Evolutionary conservation across 2,888 invertebrate species (phyloP), one percentile per base, ranked within the genome.

Genomic region (Acanthococcus lagerstroemiae): DNA sequence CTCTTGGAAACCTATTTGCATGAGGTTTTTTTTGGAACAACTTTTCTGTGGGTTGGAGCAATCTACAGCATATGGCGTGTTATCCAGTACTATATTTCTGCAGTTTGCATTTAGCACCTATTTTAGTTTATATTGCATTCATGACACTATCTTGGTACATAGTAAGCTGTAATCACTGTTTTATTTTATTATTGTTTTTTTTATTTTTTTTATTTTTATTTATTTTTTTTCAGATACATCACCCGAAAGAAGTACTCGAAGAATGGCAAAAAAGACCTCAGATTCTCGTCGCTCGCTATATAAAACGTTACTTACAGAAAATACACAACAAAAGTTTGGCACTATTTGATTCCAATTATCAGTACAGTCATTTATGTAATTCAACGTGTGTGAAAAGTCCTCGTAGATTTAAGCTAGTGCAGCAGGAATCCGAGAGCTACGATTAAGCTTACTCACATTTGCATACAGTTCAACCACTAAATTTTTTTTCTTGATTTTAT

Each of bases 181-280:
- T 55, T 30, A 15, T 55, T 17, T 55, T 30, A 6, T 55, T 12
- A 37, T 44, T 66, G 9, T 44, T 46, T 45, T 44, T 22, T 44
- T 0, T 44, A 12, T 44, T 57, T 57, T 19, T 21, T n/a, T 45
- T 37, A 37, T n/a, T 15, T 37, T 15, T 37, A 37, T 37, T 2
- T 37, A 37, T 37, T 7, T 12, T 44, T 12, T 68, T 71, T 19
- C 78, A 90, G 90, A 90, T 93, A 0, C 80, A 87, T 71, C 84
- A 90, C 7, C 88, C 92, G 9, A 91, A 92, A 75, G 90, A 93
- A 76, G 89, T 90, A 0, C 77, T 95, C 74, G 84, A 90, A 74
- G 90, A 92, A 74, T 95, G 91, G 90, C 93, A 95, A 75, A 82
- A 85, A 71, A 82, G 94, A 69, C 95, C 95, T 0, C 93, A 93